Evolutionary conservation across 2,888 invertebrate species (phyloP).

Genomic region (Meghimatium bilineatum): DNA sequence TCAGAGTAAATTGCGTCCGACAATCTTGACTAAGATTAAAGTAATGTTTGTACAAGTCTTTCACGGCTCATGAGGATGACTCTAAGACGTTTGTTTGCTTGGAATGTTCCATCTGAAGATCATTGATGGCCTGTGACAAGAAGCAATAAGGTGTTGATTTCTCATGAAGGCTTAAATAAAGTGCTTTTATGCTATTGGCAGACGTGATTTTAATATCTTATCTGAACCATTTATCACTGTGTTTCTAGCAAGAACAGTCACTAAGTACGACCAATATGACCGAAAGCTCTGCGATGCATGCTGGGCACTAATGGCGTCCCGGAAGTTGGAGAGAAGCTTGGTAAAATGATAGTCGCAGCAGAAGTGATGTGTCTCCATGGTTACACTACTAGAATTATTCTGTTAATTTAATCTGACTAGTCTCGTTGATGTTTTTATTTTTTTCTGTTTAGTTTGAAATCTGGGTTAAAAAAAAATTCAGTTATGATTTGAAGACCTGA

Average conservation of each 20-base stretch:
- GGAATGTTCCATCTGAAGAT: neutral
- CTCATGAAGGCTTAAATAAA: neutral
- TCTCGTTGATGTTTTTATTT: neutral
- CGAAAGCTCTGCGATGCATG: neutral
- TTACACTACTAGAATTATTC: neutral
- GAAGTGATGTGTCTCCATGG: neutral
- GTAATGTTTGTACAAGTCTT: too few species aligned
- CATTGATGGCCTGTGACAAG: neutral
- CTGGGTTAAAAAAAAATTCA: too few species aligned
- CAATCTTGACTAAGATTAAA: too few species aligned
- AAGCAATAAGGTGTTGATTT: neutral
- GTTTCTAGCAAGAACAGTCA: neutral
- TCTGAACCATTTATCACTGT: neutral
- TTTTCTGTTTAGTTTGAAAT: neutral
- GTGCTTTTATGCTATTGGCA: neutral
- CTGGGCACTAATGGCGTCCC: constrained; percentile 21
- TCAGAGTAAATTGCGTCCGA: too few species aligned
- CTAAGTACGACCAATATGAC: neutral
- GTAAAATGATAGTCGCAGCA: too few species aligned
- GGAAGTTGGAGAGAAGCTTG: neutral
- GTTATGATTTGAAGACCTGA: too few species aligned
- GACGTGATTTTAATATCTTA: neutral
- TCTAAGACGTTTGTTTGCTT: neutral
- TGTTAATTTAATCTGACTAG: neutral
- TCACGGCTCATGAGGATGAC: neutral